Conservation (phyloP, 1,140 invertebrate genomes). For the Penaeus japonicus region DNA sequence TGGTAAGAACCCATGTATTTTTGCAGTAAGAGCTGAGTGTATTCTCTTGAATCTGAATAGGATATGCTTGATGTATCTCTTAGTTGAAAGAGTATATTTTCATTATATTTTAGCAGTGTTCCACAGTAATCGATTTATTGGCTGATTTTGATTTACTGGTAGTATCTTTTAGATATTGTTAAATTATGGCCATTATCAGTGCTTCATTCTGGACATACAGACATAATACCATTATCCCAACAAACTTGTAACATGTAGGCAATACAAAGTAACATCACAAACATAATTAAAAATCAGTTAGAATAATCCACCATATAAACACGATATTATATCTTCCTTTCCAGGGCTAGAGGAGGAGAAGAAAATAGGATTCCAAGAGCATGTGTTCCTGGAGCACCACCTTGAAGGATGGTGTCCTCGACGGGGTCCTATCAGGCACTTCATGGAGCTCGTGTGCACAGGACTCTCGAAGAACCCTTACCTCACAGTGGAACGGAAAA, state of each 20-base stretch:
- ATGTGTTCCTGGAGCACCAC: slow-evolving; percentile 90
- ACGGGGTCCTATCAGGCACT: slow-evolving; percentile 88
- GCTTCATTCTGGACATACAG: not conserved
- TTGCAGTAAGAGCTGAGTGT: not conserved
- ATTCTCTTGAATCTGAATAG: not conserved
- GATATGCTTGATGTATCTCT: not conserved
- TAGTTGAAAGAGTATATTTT: not conserved
- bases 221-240: not conserved
- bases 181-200: not conserved
- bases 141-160: not conserved
- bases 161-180: not conserved
- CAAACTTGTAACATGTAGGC: not conserved
- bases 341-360: slow-evolving; percentile 80
- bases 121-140: not conserved
- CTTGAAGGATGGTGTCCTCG: slow-evolving; percentile 87
- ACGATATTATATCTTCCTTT: slow-evolving; percentile 59
- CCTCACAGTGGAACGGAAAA: slow-evolving; percentile 86
- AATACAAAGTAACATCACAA: not conserved
- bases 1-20: slow-evolving; percentile 69
- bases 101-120: slow-evolving; percentile 7
- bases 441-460: slow-evolving; percentile 94
- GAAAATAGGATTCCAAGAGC: slow-evolving; percentile 85
- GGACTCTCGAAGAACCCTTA: slow-evolving; percentile 96
- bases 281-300: not conserved
- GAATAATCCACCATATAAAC: not conserved